Conservation (phyloP, 2,113 vertebrate genomes). For the Solea solea region DNA sequence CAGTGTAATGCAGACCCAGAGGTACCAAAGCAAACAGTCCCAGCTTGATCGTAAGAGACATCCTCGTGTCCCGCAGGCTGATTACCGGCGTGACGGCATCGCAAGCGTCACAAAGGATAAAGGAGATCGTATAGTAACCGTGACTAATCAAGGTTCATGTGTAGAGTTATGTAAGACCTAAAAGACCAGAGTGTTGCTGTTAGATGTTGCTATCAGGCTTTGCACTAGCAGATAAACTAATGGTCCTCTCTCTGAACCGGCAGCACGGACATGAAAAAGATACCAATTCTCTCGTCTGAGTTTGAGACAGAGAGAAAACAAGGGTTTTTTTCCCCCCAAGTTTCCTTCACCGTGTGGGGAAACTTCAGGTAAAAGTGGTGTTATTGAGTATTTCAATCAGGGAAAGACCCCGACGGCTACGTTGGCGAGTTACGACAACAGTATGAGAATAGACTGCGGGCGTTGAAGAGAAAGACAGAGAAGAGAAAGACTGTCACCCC, state of each 20-base stretch:
- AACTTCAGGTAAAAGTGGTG: background rate
- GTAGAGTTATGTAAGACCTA: constrained; percentile 12
- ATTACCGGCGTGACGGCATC: background rate
- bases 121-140: background rate
- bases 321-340: too few relatives aligned
- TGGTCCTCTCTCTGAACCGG: background rate
- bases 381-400: too few relatives aligned
- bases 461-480: too few relatives aligned
- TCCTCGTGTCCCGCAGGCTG: constrained; percentile 6
- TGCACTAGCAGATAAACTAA: constrained; percentile 2
- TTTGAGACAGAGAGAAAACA: too few relatives aligned
- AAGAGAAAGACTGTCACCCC: too few relatives aligned
- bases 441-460: background rate
- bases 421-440: too few relatives aligned
- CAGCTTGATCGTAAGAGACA: constrained; percentile 3
- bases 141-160: constrained; percentile 32
- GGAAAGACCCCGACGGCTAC: too few relatives aligned
- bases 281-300: background rate
- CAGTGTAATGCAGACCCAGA: constrained; percentile 12
- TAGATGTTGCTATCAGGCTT: background rate
- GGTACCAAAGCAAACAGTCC: background rate
- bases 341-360: too few relatives aligned
- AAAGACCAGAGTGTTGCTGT: background rate
- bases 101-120: background rate
- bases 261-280: background rate